phyloP scores from a whole-genome alignment of 30 jellyfish, hydroid and myxozoan species.

The Hydractinia echinata region DNA sequence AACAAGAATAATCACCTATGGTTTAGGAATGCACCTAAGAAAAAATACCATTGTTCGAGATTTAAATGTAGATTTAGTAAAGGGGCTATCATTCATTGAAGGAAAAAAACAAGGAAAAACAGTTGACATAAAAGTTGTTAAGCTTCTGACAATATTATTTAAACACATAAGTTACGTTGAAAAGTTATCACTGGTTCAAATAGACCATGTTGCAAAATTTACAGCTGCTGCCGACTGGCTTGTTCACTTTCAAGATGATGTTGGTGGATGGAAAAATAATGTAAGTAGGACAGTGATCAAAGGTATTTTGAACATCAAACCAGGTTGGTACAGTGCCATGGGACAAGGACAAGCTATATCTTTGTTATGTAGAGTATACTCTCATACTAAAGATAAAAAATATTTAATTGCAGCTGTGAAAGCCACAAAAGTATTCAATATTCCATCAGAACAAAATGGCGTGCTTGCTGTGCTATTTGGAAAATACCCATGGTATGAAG shows the following conservation, averaged over 20 bases:
- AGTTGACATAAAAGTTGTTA: slow-evolving; percentile 1
- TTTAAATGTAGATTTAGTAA: slow-evolving; percentile 47
- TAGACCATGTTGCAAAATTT: slow-evolving; percentile 38
- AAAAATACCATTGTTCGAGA: slow-evolving; percentile 59
- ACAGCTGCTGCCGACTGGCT: slow-evolving; percentile 88
- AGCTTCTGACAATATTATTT: neutral
- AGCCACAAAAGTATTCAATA: slow-evolving; percentile 52
- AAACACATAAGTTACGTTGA: neutral
- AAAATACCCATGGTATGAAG: slow-evolving; percentile 69
- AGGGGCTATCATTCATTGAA: slow-evolving; percentile 48
- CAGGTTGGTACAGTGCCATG: slow-evolving; percentile 96
- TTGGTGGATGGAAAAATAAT: slow-evolving; percentile 88
- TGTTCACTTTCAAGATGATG: slow-evolving; percentile 53
- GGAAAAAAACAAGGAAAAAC: slow-evolving; percentile 25
- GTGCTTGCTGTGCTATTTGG: slow-evolving; percentile 56
- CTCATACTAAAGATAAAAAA: slow-evolving; percentile 41
- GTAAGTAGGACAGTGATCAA: slow-evolving; percentile 51
- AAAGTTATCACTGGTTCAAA: neutral
- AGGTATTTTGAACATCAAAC: slow-evolving; percentile 28
- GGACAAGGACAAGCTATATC: slow-evolving; percentile 97
- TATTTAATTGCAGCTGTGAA: slow-evolving; percentile 60
- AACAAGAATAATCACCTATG: slow-evolving; percentile 9
- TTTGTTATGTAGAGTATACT: slow-evolving; percentile 57
- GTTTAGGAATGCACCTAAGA: slow-evolving; percentile 29
- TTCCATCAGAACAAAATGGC: slow-evolving; percentile 52